phyloP scores from a whole-genome alignment of 2,888 invertebrate genomes.

The Chirona hameri region DNA sequence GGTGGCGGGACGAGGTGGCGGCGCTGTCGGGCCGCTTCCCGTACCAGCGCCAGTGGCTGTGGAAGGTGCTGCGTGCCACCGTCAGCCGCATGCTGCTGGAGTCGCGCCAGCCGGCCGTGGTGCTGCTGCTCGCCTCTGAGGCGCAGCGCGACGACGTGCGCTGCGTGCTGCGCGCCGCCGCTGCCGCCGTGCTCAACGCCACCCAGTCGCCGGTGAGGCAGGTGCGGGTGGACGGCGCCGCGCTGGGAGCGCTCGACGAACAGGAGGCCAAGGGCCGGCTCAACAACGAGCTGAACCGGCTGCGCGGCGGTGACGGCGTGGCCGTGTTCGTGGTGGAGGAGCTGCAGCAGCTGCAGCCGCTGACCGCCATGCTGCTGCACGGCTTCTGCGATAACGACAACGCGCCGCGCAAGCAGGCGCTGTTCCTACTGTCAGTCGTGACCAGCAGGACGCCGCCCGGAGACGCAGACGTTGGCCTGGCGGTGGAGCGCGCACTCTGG shows the following conservation, averaged over 20 bases:
- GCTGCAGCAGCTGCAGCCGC: constrained; percentile 30
- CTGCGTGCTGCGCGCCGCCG: neutral
- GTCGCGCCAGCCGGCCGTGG: neutral
- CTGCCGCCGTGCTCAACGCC: neutral
- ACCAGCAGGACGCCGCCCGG: neutral
- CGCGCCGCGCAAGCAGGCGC: constrained; percentile 30
- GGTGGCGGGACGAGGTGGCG: neutral
- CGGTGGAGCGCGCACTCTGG: neutral
- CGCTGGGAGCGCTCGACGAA: neutral
- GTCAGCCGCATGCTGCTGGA: constrained; percentile 10
- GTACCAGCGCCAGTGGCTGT: neutral
- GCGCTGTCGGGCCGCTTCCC: neutral
- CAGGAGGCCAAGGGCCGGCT: constrained; percentile 6
- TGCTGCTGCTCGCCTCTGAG: neutral
- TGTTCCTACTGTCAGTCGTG: constrained; percentile 26
- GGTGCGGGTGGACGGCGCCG: neutral
- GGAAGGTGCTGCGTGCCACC: constrained; percentile 5
- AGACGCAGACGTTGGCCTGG: neutral
- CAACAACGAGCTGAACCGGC: neutral
- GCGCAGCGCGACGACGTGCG: neutral
- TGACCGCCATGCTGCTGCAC: constrained; percentile 33
- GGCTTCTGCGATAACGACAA: constrained; percentile 34
- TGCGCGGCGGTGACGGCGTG: constrained; percentile 3
- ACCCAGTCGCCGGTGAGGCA: neutral
- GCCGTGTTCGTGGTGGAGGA: constrained; percentile 29